Base-by-base conservation (phyloP, 2,113 vertebrate genomes). In the Sylvilagus bachmani region DNA sequence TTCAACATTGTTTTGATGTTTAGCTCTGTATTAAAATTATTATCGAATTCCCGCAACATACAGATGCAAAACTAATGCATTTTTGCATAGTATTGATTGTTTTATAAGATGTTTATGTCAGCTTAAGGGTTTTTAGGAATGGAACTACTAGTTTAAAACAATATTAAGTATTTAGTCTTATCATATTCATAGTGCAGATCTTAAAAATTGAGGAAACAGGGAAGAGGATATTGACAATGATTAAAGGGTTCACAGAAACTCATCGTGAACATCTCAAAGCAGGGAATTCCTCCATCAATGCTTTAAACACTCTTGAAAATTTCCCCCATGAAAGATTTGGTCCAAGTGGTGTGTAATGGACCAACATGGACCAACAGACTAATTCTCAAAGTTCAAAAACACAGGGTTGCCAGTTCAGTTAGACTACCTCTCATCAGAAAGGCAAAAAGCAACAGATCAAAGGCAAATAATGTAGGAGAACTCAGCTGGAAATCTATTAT, bases 371-470 rank as follows among this genome's bases (percentile, higher is more conserved):
- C n/a, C 36, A 29, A 79, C 10, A 58, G 70, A 93, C 36, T 77
- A 87, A 91, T 80, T 87, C n/a, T 75, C 38, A 11, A 77, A 81
- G 55, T 77, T 93, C 66, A 64, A 88, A 62, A 84, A 38, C 31
- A 29, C 31, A 83, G 36, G 29, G 62, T 89, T 78, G 90, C 69
- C 17, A 89, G 17, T 83, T 10, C 36, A 71, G 51, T 86, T 92
- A 93, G 62, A 87, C 81, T 92, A 51, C 24, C 44, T 81, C 80
- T 94, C 14, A 84, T 44, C 19, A 81, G n/a, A 7, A 92, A 71
- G 12, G 11, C 19, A n/a, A 95, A 64, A 31, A 31, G 1, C 4
- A 86, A 13, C 6, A 94, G 66, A 80, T 93, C 12, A 78, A 93
- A 87, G 74, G 27, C 44, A 77, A 91, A 73, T 62, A 69, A 67